Base-by-base conservation (phyloP, 2,888 invertebrate species). In the Pandemis corylana region DNA sequence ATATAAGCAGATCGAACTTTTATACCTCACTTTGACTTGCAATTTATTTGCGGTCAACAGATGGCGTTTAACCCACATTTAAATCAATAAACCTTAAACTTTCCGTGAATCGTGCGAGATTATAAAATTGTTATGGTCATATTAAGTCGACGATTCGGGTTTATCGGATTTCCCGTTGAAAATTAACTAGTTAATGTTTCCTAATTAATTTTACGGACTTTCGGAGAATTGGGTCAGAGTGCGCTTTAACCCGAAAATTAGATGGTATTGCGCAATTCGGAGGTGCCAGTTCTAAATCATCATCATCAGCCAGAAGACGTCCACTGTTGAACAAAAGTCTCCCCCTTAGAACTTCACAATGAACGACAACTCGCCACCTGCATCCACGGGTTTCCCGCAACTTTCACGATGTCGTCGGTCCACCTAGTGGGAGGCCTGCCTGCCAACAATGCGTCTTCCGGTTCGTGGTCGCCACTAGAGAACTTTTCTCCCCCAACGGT, bases 51-150 rank as follows among this genome's bases (percentile, higher is more conserved):
- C 76, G 77, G 77, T 77, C 73, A 77, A 69, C 83, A 84, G 82
- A 83, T 83, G 83, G 77, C 75, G 72, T 78, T 78, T 79, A 82
- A 82, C 82, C 82, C 79, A 78, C 77, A 82, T 82, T 80, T 77
- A 73, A 68, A 80, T 78, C 80, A 78, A 83, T 80, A 83, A 82
- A 84, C 59, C 79, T 75, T 69, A 76, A 81, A 78, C 68, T 80
- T 83, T 79, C 80, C 77, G 61, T 72, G 80, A 82, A 80, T 78
- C 44, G 56, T 20, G 46, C 44, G 68, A 46, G 66, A 69, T 71
- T 75, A 75, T 71, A 71, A 75, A 75, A 75, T 75, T 56, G 56
- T 59, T 67, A 75, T 75, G 75, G 63, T 74, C 67, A 49, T 69
- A 69, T 63, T 71, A 62, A 53, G 59, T 41, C 44, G 28, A 44